Conservation (phyloP, 2,797 vertebrate genomes). For the Saxicola maurus region DNA sequence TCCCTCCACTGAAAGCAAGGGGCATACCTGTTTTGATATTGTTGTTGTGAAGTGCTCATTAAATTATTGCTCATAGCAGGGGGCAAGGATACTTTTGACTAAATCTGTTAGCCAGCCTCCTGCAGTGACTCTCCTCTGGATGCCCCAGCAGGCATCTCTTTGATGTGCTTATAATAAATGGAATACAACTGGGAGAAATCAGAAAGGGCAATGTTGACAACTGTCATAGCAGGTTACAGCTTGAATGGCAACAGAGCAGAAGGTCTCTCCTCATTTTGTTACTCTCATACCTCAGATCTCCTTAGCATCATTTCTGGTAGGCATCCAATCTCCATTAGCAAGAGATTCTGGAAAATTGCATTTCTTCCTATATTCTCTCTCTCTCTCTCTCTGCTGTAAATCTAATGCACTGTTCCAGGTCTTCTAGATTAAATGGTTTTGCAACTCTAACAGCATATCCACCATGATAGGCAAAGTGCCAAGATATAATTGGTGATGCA, state of each 20-base stretch:
- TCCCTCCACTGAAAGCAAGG: constrained; percentile 26
- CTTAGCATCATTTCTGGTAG: constrained; percentile 61
- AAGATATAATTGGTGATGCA: constrained; percentile 42
- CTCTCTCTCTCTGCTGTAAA: constrained; percentile 28
- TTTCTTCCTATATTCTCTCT: constrained; percentile 31
- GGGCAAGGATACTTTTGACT: constrained; percentile 57
- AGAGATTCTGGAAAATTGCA: constrained; percentile 54
- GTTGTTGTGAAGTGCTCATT: constrained; percentile 62
- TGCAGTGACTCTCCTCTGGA: constrained; percentile 53
- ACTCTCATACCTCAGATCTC: constrained; percentile 63
- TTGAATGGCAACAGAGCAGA: constrained; percentile 61
- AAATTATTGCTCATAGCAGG: constrained; percentile 63
- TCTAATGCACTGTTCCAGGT: constrained; percentile 20
- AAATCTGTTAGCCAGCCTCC: constrained; percentile 68
- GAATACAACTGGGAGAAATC: constrained; percentile 69
- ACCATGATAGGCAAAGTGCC: constrained; percentile 24
- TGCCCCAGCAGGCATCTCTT: constrained; percentile 65
- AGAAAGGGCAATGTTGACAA: constrained; percentile 71
- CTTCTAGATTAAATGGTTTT: constrained; percentile 34
- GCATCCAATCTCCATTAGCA: constrained; percentile 51
- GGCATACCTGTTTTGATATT: constrained; percentile 46
- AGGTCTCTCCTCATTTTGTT: constrained; percentile 56
- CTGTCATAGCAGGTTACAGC: constrained; percentile 67
- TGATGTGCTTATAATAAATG: constrained; percentile 70
- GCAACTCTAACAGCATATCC: not conserved